A percentile compares a stretch with the other conserved stretches of the same genome.
Conservation (phyloP, 2,797 vertebrate species). For the Rousettus madagascariensis region DNA sequence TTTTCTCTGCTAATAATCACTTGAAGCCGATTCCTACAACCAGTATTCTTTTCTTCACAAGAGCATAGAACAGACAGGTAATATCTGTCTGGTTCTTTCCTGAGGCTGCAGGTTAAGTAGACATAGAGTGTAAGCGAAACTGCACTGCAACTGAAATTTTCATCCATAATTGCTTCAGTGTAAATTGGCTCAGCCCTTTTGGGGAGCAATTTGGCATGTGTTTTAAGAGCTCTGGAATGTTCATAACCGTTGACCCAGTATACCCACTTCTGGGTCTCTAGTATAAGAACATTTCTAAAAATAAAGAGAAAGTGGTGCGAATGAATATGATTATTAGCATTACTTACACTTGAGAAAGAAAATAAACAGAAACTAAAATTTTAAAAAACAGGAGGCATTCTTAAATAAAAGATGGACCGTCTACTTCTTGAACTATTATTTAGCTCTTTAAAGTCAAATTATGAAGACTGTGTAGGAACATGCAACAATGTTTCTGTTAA, state of each 20-base stretch:
- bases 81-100: neutral
- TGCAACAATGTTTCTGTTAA: neutral
- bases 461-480: neutral
- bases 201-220: neutral
- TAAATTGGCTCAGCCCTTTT: neutral
- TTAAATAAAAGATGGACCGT: neutral
- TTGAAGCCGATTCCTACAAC: neutral
- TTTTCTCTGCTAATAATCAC: conserved; percentile 38
- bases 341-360: neutral
- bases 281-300: neutral
- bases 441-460: neutral
- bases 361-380: neutral
- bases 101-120: neutral
- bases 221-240: neutral
- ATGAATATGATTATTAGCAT: neutral
- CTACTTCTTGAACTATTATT: neutral
- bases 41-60: neutral
- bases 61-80: neutral
- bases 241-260: neutral
- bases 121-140: neutral
- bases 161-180: neutral
- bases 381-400: neutral
- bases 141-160: neutral
- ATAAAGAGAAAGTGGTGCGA: neutral
- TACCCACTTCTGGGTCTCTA: neutral